Evolutionary conservation across 2,113 vertebrate genomes (phyloP).

Genomic region (Leptosomus discolor): DNA sequence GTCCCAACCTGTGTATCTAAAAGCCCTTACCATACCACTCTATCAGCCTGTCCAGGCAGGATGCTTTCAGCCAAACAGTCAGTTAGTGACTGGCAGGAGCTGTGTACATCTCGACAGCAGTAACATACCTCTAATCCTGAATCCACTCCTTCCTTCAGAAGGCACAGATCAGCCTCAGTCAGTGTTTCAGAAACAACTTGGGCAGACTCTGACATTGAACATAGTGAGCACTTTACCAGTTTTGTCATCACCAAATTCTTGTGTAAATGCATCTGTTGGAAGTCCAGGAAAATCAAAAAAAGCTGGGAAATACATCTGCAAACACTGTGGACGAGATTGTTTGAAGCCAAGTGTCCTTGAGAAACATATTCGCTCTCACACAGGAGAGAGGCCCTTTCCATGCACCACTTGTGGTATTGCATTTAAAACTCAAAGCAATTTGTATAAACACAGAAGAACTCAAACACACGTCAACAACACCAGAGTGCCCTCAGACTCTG

Average conservation of each 20-base stretch:
- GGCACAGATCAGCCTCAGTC: background rate
- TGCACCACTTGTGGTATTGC: conserved; percentile 89
- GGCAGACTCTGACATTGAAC: conserved; percentile 82
- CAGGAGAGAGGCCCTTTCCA: conserved; percentile 92
- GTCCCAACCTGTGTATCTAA: conserved; percentile 81
- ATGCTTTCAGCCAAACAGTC: conserved; percentile 40
- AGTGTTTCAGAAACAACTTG: conserved; percentile 61
- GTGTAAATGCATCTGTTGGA: conserved; percentile 17
- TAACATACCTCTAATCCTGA: conserved; percentile 67
- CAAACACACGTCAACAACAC: conserved; percentile 88
- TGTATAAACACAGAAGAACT: conserved; percentile 93
- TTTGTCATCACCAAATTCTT: conserved; percentile 58
- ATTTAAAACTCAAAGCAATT: conserved; percentile 98
- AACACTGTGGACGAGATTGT: conserved; percentile 92
- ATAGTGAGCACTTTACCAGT: conserved; percentile 80
- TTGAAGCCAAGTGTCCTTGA: conserved; percentile 95
- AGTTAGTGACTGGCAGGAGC: conserved; percentile 15
- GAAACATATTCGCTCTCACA: conserved; percentile 96
- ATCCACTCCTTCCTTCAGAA: conserved; percentile 49
- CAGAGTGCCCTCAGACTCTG: conserved; percentile 79
- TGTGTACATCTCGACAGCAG: conserved; percentile 26
- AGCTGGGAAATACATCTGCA: conserved; percentile 86
- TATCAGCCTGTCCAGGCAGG: conserved; percentile 68
- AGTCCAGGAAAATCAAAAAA: conserved; percentile 76
- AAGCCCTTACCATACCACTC: conserved; percentile 79